Base-by-base conservation (phyloP, 2,113 vertebrate genomes). In the Gila orcuttii region DNA sequence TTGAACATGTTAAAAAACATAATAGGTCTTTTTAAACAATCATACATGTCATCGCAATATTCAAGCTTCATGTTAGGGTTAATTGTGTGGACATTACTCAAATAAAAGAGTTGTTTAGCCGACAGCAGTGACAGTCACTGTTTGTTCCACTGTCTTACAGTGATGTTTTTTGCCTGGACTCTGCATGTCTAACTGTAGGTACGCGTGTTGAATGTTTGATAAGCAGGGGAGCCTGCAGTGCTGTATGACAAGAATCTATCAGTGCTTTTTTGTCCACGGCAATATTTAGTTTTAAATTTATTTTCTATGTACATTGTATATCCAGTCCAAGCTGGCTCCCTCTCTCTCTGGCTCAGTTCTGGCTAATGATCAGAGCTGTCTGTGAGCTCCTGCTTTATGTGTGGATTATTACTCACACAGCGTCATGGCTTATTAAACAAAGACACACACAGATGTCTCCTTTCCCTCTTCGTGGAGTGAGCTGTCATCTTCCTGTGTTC, bases 361-460 rank as follows among this genome's bases (percentile, higher is more conserved):
- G 39, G 39, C 69, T 74, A 25, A 45, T 74, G 69, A 74, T 74
- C 39, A 25, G 69, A 64, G 39, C 39, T n/a, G 69, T 45, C 69
- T 73, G 39, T 73, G 69, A 45, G 39, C 71, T 23, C 68, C 68
- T 69, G 68, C 33, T 74, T 45, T 74, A 74, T 74, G 12, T n/a
- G 71, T 74, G 71, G 4, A 45, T 74, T 74, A 74, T 74, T 74
- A 74, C 39, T 74, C 11, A 7, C 71, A 13, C 71, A 6, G 71
- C 23, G 10, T 47, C 71, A 47, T 25, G 33, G 33, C 68, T 69
- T 69, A 69, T 69, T 69, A 69, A 39, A 39, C 64, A 31, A 12
- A 73, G 11, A 73, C 69, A 42, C 66, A 21, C 39, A 74, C 23
- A 74, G 21, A 45, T 45, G 69, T 73, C 36, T 12, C 1, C 15